A percentile compares a stretch with the other conserved stretches of the same genome.
Evolutionary conservation across 2,113 vertebrate genomes (phyloP).

Genomic region (Microcebus ravelobensis): DNA sequence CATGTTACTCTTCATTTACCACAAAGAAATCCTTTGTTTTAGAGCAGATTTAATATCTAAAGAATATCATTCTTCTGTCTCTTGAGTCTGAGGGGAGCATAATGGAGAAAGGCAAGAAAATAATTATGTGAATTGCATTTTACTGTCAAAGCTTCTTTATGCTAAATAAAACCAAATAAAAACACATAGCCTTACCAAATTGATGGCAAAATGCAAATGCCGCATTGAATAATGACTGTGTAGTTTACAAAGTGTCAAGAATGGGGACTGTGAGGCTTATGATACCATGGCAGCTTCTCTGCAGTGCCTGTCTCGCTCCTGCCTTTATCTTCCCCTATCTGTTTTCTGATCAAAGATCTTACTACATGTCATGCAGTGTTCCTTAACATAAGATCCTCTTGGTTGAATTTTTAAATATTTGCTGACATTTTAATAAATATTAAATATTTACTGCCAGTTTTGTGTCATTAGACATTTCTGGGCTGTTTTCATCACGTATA

Average conservation of each 20-base stretch:
- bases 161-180: background rate
- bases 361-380: background rate
- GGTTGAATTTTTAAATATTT: background rate
- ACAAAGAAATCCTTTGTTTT: background rate
- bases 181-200: background rate
- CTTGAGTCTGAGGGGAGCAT: background rate
- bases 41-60: background rate
- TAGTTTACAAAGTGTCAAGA: background rate
- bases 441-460: background rate
- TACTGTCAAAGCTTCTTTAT: background rate
- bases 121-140: constrained; percentile 3
- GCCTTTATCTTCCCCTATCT: background rate
- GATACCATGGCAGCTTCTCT: background rate
- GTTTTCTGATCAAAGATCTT: background rate
- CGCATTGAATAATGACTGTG: background rate
- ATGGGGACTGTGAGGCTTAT: background rate
- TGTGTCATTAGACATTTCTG: background rate
- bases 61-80: background rate
- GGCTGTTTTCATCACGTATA: background rate
- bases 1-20: background rate
- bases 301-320: background rate
- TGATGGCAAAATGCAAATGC: background rate
- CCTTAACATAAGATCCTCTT: background rate
- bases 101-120: constrained; percentile 37
- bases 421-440: background rate